phyloP scores from a whole-genome alignment of 2,797 vertebrate genomes.

The Kryptolebias ocellatus region DNA sequence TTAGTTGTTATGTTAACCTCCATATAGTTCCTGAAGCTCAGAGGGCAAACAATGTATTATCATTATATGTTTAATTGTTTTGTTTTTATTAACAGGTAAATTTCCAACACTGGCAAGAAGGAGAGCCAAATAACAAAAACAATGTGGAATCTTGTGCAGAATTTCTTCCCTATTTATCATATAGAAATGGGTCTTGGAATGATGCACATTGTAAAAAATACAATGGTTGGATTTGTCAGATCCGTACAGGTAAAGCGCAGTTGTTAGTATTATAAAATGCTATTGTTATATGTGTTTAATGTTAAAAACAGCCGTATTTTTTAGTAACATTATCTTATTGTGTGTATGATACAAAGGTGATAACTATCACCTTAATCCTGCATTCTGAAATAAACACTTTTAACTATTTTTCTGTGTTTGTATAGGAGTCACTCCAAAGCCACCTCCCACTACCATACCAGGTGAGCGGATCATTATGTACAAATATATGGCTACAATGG shows the following conservation, averaged over 20 bases:
- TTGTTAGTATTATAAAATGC: background rate
- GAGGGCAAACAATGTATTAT: background rate
- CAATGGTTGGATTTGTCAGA: constrained; percentile 86
- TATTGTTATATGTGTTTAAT: too few species aligned
- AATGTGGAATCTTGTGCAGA: constrained; percentile 85
- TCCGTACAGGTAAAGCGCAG: constrained; percentile 82
- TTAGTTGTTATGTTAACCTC: background rate
- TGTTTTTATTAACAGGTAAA: constrained; percentile 71
- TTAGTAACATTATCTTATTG: too few species aligned
- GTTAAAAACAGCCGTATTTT: too few species aligned
- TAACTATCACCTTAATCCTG: too few species aligned
- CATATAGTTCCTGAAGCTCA: background rate
- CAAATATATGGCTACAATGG: too few species aligned
- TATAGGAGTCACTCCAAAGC: constrained; percentile 80
- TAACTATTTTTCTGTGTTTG: background rate
- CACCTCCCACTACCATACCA: constrained; percentile 43
- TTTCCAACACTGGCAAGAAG: constrained; percentile 86
- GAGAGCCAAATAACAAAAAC: constrained; percentile 89
- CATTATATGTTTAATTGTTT: too few species aligned
- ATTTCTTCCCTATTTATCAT: constrained; percentile 24
- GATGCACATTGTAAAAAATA: constrained; percentile 85
- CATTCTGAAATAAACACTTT: background rate
- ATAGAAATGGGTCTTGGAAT: constrained; percentile 76
- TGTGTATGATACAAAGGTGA: too few species aligned
- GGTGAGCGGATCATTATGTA: constrained; percentile 15